Evolutionary conservation across 1,140 invertebrate genomes (phyloP), one percentile per base, ranked within the genome.

Genomic region (Apocrypta bakeri): DNA sequence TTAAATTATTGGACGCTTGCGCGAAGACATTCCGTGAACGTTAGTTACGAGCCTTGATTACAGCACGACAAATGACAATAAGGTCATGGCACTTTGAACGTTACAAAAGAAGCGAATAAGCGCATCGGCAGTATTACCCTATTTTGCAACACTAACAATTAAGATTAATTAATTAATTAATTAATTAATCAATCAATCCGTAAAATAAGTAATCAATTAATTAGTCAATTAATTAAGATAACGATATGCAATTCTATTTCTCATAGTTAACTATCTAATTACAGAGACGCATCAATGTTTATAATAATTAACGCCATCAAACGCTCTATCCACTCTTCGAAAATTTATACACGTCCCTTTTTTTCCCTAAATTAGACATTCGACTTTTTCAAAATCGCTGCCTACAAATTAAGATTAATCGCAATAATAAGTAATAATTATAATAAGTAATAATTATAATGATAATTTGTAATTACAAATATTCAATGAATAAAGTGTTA

Each of bases 401-500:
- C 74, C 87, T 85, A 86, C 86, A 87, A 86, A 87, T 88, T 87
- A 84, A 86, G 85, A 69, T 80, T 84, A 76, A 48, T 85, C 83
- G 86, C 86, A 85, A 84, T 87, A 85, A 85, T 84, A 85, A 83
- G 66, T 74, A 68, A 77, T 75, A 79, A 84, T 81, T 24, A 81
- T 71, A 69, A 83, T 31, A 74, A 48, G 73, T 73, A 80, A 80
- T 87, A 79, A 85, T 85, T 81, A 84, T 88, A 85, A 85, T 88
- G 81, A 85, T 88, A 85, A 78, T 83, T 79, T 37, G 56, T 66
- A 79, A 85, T 87, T 88, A 91, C 87, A 89, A 56, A 85, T 89
- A 87, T 79, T 89, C 85, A 86, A 88, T 89, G 74, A 85, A 88
- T 87, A 87, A 88, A 88, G 83, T 85, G 85, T 88, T n/a, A 87